These are phyloP conservation scores for Cataglyphis cursor DNA, from an alignment of 2,888 invertebrate species.

Conservation along the genomic window DNA sequence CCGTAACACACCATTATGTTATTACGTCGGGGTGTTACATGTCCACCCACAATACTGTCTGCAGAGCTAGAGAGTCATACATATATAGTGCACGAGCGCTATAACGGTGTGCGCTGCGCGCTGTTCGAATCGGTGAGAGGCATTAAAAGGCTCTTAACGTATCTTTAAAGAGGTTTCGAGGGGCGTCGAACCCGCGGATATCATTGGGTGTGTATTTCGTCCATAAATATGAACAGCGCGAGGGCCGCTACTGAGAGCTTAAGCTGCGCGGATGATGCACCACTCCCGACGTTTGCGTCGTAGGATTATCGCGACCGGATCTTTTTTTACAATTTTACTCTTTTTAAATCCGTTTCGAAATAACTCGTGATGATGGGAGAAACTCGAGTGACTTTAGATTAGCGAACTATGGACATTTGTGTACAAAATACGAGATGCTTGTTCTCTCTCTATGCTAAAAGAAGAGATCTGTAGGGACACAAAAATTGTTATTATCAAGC, in stretches of 20 bases:
- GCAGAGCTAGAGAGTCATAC: background rate
- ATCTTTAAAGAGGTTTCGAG: conserved; percentile 60
- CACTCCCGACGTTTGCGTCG: conserved; percentile 39
- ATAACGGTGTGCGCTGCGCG: conserved; percentile 14
- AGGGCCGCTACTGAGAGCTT: background rate
- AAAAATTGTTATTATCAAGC: background rate
- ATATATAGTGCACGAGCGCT: background rate
- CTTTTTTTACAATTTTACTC: conserved; percentile 14
- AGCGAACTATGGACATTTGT: background rate
- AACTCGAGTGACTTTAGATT: background rate
- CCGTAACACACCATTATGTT: conserved; percentile 81
- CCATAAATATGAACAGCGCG: conserved; percentile 42
- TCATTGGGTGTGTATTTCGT: conserved; percentile 27
- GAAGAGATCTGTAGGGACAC: background rate
- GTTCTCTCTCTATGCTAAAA: background rate
- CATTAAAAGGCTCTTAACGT: conserved; percentile 74
- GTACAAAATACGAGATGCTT: background rate
- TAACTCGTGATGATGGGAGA: background rate
- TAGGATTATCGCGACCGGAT: conserved; percentile 22
- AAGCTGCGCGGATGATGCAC: conserved; percentile 21
- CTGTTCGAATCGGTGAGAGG: conserved; percentile 46
- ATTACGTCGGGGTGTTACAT: conserved; percentile 79
- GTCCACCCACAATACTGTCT: conserved; percentile 38
- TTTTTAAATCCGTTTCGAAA: conserved; percentile 30
- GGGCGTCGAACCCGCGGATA: conserved; percentile 37